These are phyloP conservation scores for Toxotes chatareus DNA, from an alignment of 2,113 vertebrate genomes.

Conservation along the genomic window DNA sequence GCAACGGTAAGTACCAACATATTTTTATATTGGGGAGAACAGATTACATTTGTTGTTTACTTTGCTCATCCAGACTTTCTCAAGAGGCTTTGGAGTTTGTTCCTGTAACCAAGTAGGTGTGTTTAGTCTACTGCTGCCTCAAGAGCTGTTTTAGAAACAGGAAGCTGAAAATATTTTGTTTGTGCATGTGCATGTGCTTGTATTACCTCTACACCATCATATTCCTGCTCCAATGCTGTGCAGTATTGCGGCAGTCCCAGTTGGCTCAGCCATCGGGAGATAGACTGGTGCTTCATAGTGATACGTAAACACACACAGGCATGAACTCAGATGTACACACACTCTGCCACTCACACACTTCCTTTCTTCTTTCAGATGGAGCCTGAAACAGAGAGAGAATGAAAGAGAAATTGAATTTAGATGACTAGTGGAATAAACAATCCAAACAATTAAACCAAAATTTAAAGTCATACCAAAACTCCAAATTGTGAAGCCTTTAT, in stretches of 20 bases:
- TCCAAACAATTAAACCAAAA: not conserved
- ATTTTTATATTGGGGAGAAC: too few species aligned
- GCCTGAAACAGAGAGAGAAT: conserved; percentile 33
- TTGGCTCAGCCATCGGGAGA: conserved; percentile 86
- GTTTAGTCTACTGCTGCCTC: not conserved
- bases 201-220: conserved; percentile 85
- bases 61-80: not conserved
- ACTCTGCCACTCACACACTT: not conserved
- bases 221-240: conserved; percentile 83
- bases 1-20: not conserved
- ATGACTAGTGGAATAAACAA: not conserved
- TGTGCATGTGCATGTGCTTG: not conserved
- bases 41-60: not conserved
- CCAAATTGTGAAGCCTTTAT: not conserved
- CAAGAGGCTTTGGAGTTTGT: not conserved
- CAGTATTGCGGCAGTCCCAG: conserved; percentile 86
- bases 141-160: not conserved
- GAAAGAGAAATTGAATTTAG: not conserved
- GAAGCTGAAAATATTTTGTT: not conserved
- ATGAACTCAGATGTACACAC: not conserved
- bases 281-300: conserved; percentile 84
- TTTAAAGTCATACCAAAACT: not conserved
- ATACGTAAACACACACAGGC: conserved; percentile 26
- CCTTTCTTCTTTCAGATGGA: not conserved
- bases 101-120: not conserved